These are phyloP conservation scores for Darevskia mixta DNA, from an alignment of 2,797 vertebrate genomes.

Conservation along the genomic window DNA sequence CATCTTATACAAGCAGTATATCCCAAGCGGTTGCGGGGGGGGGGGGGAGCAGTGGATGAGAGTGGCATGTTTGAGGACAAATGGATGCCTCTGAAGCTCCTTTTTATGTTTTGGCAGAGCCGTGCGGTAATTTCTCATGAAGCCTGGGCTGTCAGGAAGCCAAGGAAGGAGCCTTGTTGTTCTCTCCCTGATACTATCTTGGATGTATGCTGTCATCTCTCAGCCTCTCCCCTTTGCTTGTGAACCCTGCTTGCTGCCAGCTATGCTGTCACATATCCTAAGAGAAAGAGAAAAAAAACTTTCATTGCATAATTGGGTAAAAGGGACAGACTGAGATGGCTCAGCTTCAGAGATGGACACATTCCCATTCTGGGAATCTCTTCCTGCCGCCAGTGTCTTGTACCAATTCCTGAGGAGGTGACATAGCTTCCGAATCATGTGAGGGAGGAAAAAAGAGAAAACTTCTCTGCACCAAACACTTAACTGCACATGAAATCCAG, in stretches of 20 bases:
- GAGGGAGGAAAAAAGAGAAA: slow-evolving; percentile 3
- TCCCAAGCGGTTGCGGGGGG: not conserved
- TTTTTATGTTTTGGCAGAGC: slow-evolving; percentile 37
- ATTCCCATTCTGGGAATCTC: slow-evolving; percentile 11
- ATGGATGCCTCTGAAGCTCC: not conserved
- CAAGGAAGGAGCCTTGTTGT: not conserved
- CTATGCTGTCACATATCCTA: slow-evolving; percentile 42
- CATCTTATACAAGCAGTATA: not conserved
- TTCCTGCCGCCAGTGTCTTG: not conserved
- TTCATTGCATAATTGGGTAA: slow-evolving; percentile 29
- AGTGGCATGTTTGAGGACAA: slow-evolving; percentile 25
- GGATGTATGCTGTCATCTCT: slow-evolving; percentile 40
- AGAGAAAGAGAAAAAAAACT: slow-evolving; percentile 53
- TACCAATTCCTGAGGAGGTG: slow-evolving; percentile 25
- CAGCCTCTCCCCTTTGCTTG: slow-evolving; percentile 29
- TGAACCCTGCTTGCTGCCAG: slow-evolving; percentile 46
- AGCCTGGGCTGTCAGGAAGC: slow-evolving; percentile 51
- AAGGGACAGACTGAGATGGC: not conserved
- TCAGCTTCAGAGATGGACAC: not conserved
- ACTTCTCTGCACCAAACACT: slow-evolving; percentile 12
- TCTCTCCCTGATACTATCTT: slow-evolving; percentile 36
- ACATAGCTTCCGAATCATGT: not conserved
- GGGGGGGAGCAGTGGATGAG: not conserved
- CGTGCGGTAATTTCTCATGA: slow-evolving; percentile 34
- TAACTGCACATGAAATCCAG: not conserved